A percentile compares a stretch with the other conserved stretches of the same genome.
Conservation (phyloP, 1,140 invertebrate genomes). For the Heliothis subflexa region DNA sequence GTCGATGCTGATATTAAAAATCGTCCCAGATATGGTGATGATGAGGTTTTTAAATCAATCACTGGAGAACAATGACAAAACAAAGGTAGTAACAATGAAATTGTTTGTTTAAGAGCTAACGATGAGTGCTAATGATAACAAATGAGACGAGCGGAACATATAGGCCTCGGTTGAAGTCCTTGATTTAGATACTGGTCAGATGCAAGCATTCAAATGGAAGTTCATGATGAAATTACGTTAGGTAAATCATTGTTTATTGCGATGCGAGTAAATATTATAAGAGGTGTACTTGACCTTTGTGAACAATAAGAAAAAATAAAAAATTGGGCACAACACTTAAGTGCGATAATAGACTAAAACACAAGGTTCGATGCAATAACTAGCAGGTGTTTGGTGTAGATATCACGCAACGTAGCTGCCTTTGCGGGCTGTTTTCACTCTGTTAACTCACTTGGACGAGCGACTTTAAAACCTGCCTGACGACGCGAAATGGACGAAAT, state of each 20-base stretch:
- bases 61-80: conserved; percentile 66
- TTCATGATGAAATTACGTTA: conserved; percentile 52
- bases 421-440: conserved; percentile 73
- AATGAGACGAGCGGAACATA: conserved; percentile 56
- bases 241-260: conserved; percentile 46
- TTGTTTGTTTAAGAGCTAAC: conserved; percentile 71
- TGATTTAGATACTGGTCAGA: conserved; percentile 47
- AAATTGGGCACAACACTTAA: conserved; percentile 57
- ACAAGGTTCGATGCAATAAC: conserved; percentile 62
- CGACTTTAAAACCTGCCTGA: conserved; percentile 68
- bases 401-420: conserved; percentile 68
- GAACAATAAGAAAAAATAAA: conserved; percentile 66
- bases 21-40: conserved; percentile 35
- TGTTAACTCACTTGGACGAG: conserved; percentile 62
- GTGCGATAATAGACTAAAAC: conserved; percentile 61
- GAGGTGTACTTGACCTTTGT: conserved; percentile 69
- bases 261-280: conserved; percentile 48
- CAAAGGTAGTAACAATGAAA: conserved; percentile 69
- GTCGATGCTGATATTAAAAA: conserved; percentile 44
- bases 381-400: conserved; percentile 69
- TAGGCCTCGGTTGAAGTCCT: conserved; percentile 55
- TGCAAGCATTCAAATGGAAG: conserved; percentile 54
- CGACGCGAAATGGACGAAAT: conserved; percentile 72
- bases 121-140: conserved; percentile 74
- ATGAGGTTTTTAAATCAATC: conserved; percentile 60